These are phyloP conservation scores for Hepsetus odoe DNA, from an alignment of 2,113 vertebrate genomes.

Conservation along the genomic window DNA sequence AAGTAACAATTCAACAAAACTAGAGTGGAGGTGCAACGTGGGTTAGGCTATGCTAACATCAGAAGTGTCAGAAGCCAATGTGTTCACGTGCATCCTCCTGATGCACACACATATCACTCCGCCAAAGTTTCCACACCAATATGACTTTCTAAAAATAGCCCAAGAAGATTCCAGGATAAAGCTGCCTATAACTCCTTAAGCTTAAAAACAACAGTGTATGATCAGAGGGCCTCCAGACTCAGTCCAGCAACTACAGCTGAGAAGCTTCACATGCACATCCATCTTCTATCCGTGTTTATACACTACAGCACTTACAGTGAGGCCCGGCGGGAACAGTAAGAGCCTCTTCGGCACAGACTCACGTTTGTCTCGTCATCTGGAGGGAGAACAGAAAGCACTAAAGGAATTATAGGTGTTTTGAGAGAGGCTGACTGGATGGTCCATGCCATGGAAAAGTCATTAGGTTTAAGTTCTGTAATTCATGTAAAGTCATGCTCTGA, in stretches of 20 bases:
- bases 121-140: neutral
- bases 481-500: neutral
- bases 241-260: neutral
- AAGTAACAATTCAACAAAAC: no score
- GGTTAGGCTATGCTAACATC: no score
- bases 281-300: neutral
- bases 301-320: constrained; percentile 1
- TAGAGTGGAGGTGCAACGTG: no score
- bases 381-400: constrained; percentile 2
- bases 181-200: neutral
- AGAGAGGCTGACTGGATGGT: neutral
- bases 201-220: neutral
- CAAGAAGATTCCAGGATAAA: neutral
- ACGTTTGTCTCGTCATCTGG: constrained; percentile 10
- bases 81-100: neutral
- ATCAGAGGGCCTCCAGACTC: neutral
- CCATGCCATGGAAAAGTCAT: constrained; percentile 16
- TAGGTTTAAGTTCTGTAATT: neutral
- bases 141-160: constrained; percentile 14
- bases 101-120: neutral
- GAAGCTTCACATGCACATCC: neutral
- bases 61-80: neutral
- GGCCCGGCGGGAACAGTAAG: neutral
- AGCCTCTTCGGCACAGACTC: constrained; percentile 21
- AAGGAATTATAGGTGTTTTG: constrained; percentile 29